A percentile compares a stretch with the other conserved stretches of the same genome.
Evolutionary conservation across 1,140 invertebrate species (phyloP).

Genomic region (Polypedilum pembai): DNA sequence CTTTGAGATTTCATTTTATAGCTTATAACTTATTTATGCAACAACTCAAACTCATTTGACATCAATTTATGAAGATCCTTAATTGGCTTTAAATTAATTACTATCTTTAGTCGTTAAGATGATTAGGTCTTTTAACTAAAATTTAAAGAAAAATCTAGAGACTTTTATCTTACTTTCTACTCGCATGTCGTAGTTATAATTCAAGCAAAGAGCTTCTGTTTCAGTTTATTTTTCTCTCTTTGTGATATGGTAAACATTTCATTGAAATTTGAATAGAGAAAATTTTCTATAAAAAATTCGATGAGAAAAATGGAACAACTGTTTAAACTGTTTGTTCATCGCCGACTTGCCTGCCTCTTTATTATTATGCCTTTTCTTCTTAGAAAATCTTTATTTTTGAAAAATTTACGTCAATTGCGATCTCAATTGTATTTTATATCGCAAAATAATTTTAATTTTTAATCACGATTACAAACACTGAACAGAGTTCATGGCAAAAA

Average conservation of each 20-base stretch:
- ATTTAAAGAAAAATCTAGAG: no score
- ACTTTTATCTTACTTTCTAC: no score
- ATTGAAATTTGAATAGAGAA: conserved; percentile 19
- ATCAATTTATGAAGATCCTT: no score
- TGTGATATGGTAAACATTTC: not conserved
- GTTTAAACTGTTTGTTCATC: not conserved
- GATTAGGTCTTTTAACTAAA: no score
- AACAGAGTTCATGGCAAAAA: conserved; percentile 2
- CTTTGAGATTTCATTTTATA: no score
- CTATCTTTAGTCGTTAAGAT: no score
- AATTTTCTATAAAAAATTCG: not conserved
- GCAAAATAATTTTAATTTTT: not conserved
- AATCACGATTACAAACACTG: not conserved
- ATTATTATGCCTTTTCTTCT: conserved; percentile 2
- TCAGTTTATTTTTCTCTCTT: no score
- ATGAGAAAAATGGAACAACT: conserved; percentile 12
- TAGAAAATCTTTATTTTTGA: not conserved
- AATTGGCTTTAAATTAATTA: no score
- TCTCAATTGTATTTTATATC: conserved; percentile 6
- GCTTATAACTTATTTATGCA: no score
- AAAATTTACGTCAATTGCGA: conserved; percentile 22
- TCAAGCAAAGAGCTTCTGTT: no score
- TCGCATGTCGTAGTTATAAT: no score
- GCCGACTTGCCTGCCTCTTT: not conserved
- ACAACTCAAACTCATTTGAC: no score